Evolutionary conservation across 2,888 invertebrate genomes (phyloP).

Genomic region (Plutella xylostella): DNA sequence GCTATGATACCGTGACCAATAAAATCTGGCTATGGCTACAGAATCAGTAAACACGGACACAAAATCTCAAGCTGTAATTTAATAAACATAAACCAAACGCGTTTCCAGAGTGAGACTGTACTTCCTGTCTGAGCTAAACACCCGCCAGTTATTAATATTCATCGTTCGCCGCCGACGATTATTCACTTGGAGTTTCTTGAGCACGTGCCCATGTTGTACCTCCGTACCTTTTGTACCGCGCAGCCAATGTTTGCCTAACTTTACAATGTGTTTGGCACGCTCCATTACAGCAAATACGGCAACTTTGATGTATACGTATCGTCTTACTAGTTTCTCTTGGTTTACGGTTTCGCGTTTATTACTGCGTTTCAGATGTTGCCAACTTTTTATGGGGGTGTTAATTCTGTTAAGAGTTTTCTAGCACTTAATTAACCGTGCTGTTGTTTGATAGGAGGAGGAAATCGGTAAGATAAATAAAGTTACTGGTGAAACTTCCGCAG

Average conservation of each 20-base stretch:
- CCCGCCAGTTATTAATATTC: slow-evolving; percentile 39
- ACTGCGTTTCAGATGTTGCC: no score
- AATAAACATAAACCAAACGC: slow-evolving; percentile 3
- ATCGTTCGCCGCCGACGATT: slow-evolving; percentile 38
- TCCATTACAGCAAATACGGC: slow-evolving; percentile 36
- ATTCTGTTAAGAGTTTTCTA: no score
- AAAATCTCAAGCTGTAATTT: background rate
- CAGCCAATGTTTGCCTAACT: slow-evolving; percentile 24
- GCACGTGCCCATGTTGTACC: background rate
- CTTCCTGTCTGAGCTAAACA: slow-evolving; percentile 4
- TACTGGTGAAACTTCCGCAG: no score
- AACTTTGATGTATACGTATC: slow-evolving; percentile 49
- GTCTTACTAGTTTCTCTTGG: slow-evolving; percentile 43
- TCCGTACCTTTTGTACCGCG: background rate
- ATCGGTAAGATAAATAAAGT: no score
- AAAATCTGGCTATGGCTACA: no score
- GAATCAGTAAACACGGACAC: no score
- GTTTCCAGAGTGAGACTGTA: background rate
- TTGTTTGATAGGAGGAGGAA: no score
- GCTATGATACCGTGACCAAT: no score
- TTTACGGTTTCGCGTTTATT: no score
- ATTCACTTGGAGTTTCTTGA: slow-evolving; percentile 23
- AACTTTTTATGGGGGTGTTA: no score
- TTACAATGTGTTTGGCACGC: slow-evolving; percentile 40
- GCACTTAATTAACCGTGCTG: no score